phyloP scores from a whole-genome alignment of 2,797 vertebrate species.

The Eidolon dupreanum region DNA sequence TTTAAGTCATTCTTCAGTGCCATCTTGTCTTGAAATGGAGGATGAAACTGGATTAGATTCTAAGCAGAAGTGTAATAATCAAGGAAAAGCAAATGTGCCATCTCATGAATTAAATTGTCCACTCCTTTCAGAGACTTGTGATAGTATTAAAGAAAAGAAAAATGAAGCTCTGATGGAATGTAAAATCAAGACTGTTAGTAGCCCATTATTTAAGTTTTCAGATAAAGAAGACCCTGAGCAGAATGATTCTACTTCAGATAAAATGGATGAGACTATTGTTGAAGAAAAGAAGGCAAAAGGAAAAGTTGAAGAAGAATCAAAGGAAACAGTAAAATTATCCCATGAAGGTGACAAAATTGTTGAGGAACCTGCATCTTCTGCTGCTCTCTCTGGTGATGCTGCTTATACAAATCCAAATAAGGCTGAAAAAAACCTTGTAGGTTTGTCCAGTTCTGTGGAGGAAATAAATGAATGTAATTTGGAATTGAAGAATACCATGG shows the following conservation, averaged over 20 bases:
- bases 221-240: slow-evolving; percentile 78
- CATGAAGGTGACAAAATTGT: slow-evolving; percentile 48
- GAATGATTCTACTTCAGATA: slow-evolving; percentile 64
- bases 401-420: slow-evolving; percentile 70
- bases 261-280: slow-evolving; percentile 37
- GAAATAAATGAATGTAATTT: slow-evolving; percentile 72
- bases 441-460: slow-evolving; percentile 71
- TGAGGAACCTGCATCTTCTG: slow-evolving; percentile 61
- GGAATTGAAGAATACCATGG: slow-evolving; percentile 68
- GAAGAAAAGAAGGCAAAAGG: slow-evolving; percentile 71
- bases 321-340: slow-evolving; percentile 64
- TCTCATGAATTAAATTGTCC: slow-evolving; percentile 74
- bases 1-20: slow-evolving; percentile 75
- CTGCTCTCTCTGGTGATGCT: slow-evolving; percentile 33
- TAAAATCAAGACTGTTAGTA: slow-evolving; percentile 53
- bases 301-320: slow-evolving; percentile 72
- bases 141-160: slow-evolving; percentile 73
- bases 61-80: slow-evolving; percentile 57
- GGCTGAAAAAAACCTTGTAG: slow-evolving; percentile 68
- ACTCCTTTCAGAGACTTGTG: slow-evolving; percentile 71
- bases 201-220: slow-evolving; percentile 72
- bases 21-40: slow-evolving; percentile 72
- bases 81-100: slow-evolving; percentile 69
- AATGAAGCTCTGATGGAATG: slow-evolving; percentile 64
- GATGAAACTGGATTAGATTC: slow-evolving; percentile 73